A percentile compares a stretch with the other conserved stretches of the same genome.
Evolutionary conservation across 2,888 invertebrate species (phyloP).

Genomic region (Vanessa cardui): DNA sequence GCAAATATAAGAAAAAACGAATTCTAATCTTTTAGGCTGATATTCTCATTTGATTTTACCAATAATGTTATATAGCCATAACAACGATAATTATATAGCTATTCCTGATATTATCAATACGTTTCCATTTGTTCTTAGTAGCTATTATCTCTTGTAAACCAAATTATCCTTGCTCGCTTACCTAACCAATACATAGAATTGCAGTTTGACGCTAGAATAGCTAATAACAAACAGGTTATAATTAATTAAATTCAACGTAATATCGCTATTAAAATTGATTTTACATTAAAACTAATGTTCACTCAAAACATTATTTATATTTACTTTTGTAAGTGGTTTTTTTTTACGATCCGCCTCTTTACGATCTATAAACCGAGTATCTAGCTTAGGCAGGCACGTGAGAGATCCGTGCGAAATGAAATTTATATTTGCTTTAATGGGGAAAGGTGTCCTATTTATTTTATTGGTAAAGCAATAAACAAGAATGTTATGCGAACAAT

Average conservation of each 20-base stretch:
- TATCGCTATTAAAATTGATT: constrained; percentile 23
- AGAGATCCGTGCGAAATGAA: constrained; percentile 15
- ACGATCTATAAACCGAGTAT: constrained; percentile 31
- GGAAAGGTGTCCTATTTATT: constrained; percentile 5
- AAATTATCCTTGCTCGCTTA: too few relatives aligned
- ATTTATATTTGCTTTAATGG: constrained; percentile 16
- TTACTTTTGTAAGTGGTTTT: constrained; percentile 29
- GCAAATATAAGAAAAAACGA: too few relatives aligned
- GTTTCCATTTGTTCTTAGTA: too few relatives aligned
- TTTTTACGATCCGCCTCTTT: constrained; percentile 25
- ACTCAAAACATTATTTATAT: constrained; percentile 32
- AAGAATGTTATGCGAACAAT: constrained; percentile 1
- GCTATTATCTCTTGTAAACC: too few relatives aligned
- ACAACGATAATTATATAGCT: too few relatives aligned
- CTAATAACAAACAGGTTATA: too few relatives aligned
- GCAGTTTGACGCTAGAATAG: too few relatives aligned
- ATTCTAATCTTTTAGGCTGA: too few relatives aligned
- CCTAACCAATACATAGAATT: too few relatives aligned
- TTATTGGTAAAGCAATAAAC: constrained; percentile 12
- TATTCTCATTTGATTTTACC: too few relatives aligned
- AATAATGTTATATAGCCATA: too few relatives aligned
- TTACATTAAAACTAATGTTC: constrained; percentile 26
- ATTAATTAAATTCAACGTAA: neutral
- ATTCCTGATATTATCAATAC: too few relatives aligned
- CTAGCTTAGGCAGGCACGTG: constrained; percentile 30